Conservation (phyloP, 2,888 invertebrate species). For the Drosophila neotestacea region DNA sequence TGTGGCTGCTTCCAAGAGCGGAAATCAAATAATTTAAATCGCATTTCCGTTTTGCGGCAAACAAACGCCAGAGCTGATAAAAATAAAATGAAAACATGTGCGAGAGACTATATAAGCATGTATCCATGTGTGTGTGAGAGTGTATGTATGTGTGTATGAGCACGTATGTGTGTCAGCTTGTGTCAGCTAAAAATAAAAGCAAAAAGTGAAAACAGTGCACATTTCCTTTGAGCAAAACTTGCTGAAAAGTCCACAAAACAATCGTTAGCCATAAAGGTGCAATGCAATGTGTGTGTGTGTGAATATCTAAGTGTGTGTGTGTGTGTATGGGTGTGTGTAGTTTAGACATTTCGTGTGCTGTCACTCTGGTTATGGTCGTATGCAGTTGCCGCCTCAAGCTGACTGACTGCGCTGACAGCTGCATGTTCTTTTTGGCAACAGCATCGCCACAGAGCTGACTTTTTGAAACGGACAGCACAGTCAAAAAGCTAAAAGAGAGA, state of each 20-base stretch:
- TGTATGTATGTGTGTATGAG: slow-evolving; percentile 7
- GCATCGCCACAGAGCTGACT: slow-evolving; percentile 39
- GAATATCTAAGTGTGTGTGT: background rate
- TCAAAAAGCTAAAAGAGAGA: slow-evolving; percentile 4
- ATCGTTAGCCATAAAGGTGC: slow-evolving; percentile 42
- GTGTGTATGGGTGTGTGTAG: slow-evolving; percentile 10
- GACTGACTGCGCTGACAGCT: slow-evolving; percentile 51
- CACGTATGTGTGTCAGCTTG: slow-evolving; percentile 15
- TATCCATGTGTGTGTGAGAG: slow-evolving; percentile 14
- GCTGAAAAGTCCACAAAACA: slow-evolving; percentile 52
- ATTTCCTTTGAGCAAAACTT: slow-evolving; percentile 48
- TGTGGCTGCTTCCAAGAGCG: slow-evolving; percentile 52
- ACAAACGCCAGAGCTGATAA: slow-evolving; percentile 56
- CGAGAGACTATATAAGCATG: slow-evolving; percentile 3
- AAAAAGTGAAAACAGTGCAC: slow-evolving; percentile 32
- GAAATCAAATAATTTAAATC: slow-evolving; percentile 82
- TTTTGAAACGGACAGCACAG: slow-evolving; percentile 37
- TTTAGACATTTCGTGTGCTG: slow-evolving; percentile 36
- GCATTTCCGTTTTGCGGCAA: slow-evolving; percentile 75
- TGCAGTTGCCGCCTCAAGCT: slow-evolving; percentile 37
- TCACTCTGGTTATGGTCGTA: slow-evolving; percentile 43
- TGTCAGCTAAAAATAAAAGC: slow-evolving; percentile 23
- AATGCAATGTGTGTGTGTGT: slow-evolving; percentile 13
- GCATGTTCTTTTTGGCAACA: slow-evolving; percentile 33
- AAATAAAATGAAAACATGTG: slow-evolving; percentile 49